Evolutionary conservation across 2,113 vertebrate genomes (phyloP).

Genomic region (Pelusios castaneus): DNA sequence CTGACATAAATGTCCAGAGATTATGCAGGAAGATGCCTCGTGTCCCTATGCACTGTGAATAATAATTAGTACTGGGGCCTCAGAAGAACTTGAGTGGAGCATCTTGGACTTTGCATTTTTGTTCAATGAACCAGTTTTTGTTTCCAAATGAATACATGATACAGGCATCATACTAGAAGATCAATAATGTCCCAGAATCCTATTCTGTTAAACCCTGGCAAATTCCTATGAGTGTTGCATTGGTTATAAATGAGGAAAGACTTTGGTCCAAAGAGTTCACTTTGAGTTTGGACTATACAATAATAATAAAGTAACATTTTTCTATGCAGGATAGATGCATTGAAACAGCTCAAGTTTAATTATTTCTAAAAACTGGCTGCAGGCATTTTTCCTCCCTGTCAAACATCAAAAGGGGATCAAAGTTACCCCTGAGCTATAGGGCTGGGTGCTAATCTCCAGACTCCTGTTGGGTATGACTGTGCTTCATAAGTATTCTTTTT

Average conservation of each 20-base stretch:
- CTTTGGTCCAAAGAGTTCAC: background rate
- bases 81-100: background rate
- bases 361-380: background rate
- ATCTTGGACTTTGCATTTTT: background rate
- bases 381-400: background rate
- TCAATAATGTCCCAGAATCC: background rate
- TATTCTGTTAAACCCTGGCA: background rate
- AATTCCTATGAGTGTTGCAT: background rate
- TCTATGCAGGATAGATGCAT: background rate
- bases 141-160: background rate
- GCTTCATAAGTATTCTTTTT: background rate
- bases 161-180: background rate
- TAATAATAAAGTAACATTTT: background rate
- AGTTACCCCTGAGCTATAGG: background rate
- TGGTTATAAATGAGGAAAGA: background rate
- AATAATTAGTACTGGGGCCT: background rate
- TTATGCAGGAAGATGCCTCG: background rate
- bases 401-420: background rate
- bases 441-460: background rate
- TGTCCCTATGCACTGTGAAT: background rate
- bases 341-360: background rate
- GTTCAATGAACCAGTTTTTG: constrained; percentile 26
- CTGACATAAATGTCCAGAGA: background rate
- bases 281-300: constrained; percentile 5
- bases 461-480: background rate